A percentile compares a stretch with the other conserved stretches of the same genome.
Conservation (phyloP, 2,888 invertebrate species). For the Cantharis flavilabris region DNA sequence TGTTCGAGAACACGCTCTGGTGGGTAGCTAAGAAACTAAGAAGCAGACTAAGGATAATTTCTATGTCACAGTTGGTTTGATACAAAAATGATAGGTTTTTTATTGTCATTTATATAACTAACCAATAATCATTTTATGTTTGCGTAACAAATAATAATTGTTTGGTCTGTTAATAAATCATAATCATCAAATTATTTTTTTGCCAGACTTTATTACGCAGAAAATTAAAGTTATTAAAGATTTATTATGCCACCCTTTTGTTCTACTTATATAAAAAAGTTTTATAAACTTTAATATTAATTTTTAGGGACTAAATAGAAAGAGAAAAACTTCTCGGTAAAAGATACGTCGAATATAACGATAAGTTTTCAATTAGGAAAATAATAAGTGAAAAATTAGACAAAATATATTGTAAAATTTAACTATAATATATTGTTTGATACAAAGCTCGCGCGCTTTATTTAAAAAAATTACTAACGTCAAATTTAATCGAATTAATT, state of each 20-base stretch:
- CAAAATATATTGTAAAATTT: background rate
- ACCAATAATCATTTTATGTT: background rate
- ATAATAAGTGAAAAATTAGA: background rate
- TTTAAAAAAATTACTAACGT: background rate
- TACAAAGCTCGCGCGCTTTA: background rate
- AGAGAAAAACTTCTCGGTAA: background rate
- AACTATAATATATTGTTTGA: background rate
- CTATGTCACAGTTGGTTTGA: slow-evolving; percentile 8
- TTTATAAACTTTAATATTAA: background rate
- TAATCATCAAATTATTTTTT: background rate
- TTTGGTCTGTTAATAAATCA: background rate
- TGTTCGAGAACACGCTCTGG: slow-evolving; percentile 28
- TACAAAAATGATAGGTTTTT: slow-evolving; percentile 3
- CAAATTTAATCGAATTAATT: background rate
- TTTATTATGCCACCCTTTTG: background rate
- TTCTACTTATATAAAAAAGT: background rate
- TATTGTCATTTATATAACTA: background rate
- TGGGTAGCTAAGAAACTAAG: slow-evolving; percentile 26
- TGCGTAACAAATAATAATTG: background rate
- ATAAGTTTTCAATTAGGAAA: background rate
- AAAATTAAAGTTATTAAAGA: background rate
- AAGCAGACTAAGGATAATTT: background rate
- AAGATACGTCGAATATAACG: background rate
- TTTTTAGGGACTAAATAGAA: background rate
- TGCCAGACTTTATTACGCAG: background rate